A percentile compares a stretch with the other conserved stretches of the same genome.
phyloP scores from a whole-genome alignment of 1,140 invertebrate genomes.

The Cyphomyrmex costatus region DNA sequence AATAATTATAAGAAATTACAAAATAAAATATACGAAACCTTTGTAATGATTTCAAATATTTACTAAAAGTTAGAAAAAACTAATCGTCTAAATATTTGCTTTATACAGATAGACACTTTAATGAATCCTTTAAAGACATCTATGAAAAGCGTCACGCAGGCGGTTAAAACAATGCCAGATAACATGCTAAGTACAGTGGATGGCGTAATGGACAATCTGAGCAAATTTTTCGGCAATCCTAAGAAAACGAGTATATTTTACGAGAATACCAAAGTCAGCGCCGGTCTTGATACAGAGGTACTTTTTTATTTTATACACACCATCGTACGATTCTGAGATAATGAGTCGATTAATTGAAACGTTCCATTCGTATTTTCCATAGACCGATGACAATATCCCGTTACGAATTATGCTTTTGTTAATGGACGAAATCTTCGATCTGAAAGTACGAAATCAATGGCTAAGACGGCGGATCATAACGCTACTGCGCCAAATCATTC shows the following conservation, averaged over 20 bases:
- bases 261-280: constrained; percentile 88
- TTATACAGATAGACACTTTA: constrained; percentile 90
- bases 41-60: not conserved
- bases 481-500: constrained; percentile 92
- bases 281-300: constrained; percentile 89
- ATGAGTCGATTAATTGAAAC: not conserved
- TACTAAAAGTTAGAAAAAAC: constrained; percentile 13
- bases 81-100: constrained; percentile 67
- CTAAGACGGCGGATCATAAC: constrained; percentile 93
- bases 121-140: constrained; percentile 94
- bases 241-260: constrained; percentile 84
- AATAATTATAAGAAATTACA: not conserved
- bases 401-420: constrained; percentile 94
- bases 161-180: constrained; percentile 93
- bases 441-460: constrained; percentile 96
- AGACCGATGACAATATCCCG: constrained; percentile 95
- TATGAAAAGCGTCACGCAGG: constrained; percentile 91
- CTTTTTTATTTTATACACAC: constrained; percentile 29
- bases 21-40: constrained; percentile 4
- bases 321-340: not conserved
- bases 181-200: constrained; percentile 94
- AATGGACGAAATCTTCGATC: constrained; percentile 97
- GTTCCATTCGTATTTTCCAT: constrained; percentile 71
- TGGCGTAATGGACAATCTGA: constrained; percentile 93
- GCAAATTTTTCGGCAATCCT: constrained; percentile 87